phyloP scores from a whole-genome alignment of 2,797 vertebrate species.

The Tadarida brasiliensis region DNA sequence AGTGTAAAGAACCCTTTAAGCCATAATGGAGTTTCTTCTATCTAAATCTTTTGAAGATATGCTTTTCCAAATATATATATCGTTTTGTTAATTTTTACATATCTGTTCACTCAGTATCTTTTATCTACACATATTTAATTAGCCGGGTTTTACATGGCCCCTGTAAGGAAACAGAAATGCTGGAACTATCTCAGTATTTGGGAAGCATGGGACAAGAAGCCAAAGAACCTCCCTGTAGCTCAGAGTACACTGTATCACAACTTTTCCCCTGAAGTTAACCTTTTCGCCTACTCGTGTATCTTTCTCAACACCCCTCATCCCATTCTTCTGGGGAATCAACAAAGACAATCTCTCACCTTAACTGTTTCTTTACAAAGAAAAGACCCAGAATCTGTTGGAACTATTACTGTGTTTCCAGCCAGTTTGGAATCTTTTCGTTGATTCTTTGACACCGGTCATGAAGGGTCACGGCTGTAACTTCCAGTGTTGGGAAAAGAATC shows the following conservation, averaged over 20 bases:
- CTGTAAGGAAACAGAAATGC: constrained; percentile 82
- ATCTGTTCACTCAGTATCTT: constrained; percentile 80
- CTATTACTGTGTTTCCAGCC: not conserved
- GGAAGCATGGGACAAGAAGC: not conserved
- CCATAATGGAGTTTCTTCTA: not conserved
- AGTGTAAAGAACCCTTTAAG: not conserved
- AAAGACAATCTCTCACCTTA: not conserved
- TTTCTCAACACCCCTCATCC: not conserved
- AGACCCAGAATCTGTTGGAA: not conserved
- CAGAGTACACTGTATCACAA: not conserved
- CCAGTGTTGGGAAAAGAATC: not conserved
- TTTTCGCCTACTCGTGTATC: not conserved
- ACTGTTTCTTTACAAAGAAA: not conserved
- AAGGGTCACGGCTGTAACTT: not conserved
- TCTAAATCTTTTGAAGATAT: not conserved
- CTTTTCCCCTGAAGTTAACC: not conserved
- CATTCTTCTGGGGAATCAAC: not conserved
- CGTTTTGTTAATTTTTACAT: constrained; percentile 72
- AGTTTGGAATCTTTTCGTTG: not conserved
- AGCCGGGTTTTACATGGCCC: not conserved
- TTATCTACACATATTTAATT: constrained; percentile 78
- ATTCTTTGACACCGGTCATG: no score
- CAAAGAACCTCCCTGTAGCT: not conserved
- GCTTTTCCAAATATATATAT: constrained; percentile 74
- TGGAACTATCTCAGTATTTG: constrained; percentile 73